These are phyloP conservation scores for Cordilura impudica DNA, from an alignment of 2,888 invertebrate species.

Conservation along the genomic window DNA sequence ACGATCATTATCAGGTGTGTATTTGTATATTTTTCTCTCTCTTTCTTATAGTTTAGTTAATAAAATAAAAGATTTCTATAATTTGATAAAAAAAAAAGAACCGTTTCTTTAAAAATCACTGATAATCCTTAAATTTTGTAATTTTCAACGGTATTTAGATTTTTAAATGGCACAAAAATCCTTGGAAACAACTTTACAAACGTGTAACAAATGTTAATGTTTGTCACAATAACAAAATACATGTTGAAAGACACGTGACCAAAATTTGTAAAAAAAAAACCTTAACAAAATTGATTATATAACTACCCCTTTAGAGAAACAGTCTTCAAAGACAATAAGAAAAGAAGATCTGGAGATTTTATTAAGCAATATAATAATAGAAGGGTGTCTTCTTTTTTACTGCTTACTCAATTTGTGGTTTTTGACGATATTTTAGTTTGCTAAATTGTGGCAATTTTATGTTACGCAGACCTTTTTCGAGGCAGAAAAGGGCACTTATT, in stretches of 20 bases:
- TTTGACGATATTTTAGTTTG: background rate
- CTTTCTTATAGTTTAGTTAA: background rate
- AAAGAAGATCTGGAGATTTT: background rate
- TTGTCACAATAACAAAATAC: background rate
- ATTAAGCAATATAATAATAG: no score
- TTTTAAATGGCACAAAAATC: background rate
- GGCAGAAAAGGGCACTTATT: background rate
- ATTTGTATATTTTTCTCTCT: slow-evolving; percentile 8
- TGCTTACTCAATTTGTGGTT: background rate
- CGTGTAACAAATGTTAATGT: slow-evolving; percentile 27
- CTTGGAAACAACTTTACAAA: background rate
- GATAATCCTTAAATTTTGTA: slow-evolving; percentile 20
- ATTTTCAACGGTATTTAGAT: slow-evolving; percentile 28
- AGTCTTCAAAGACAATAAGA: background rate
- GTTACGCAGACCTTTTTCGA: background rate
- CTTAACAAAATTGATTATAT: background rate
- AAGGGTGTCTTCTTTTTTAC: background rate
- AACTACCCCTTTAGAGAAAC: slow-evolving; percentile 26
- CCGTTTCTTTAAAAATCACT: background rate
- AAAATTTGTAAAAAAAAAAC: slow-evolving; percentile 16
- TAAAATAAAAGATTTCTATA: slow-evolving; percentile 1
- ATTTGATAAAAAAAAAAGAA: slow-evolving; percentile 18
- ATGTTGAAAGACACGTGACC: slow-evolving; percentile 53
- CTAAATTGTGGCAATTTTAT: background rate
- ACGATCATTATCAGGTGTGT: slow-evolving; percentile 76